A percentile compares a stretch with the other conserved stretches of the same genome.
Evolutionary conservation across 2,113 vertebrate genomes (phyloP).

Genomic region (Craseonycteris thonglongyai): DNA sequence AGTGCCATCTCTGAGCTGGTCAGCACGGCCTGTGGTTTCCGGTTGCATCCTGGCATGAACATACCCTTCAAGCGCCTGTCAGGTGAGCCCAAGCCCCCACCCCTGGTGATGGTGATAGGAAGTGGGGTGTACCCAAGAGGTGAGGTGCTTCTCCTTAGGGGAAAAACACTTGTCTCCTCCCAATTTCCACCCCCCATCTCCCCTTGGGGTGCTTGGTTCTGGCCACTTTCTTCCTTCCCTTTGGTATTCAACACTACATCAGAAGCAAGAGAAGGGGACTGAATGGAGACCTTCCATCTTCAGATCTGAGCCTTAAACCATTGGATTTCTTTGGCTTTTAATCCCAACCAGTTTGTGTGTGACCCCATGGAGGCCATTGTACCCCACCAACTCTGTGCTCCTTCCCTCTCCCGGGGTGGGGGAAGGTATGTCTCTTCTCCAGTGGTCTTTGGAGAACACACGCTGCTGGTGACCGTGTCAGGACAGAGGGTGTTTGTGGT

Average conservation of each 20-base stretch:
- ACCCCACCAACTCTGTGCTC: not conserved
- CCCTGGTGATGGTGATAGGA: not conserved
- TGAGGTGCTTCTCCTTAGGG: not conserved
- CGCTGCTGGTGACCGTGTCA: conserved; percentile 87
- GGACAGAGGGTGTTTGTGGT: conserved; percentile 94
- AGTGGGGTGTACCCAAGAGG: not conserved
- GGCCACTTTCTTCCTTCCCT: not conserved
- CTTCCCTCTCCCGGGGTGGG: conserved; percentile 2
- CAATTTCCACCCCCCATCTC: not conserved
- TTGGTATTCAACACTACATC: not conserved
- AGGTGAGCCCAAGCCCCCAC: conserved; percentile 74
- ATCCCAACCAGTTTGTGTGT: not conserved
- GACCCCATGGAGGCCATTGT: not conserved
- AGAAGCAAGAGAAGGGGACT: not conserved
- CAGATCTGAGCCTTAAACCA: not conserved
- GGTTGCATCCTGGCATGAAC: conserved; percentile 79
- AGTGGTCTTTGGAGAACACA: conserved; percentile 92
- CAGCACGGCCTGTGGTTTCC: conserved; percentile 86
- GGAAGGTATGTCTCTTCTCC: conserved; percentile 50
- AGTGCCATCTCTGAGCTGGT: conserved; percentile 90
- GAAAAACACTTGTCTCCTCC: not conserved
- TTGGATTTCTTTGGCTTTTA: not conserved
- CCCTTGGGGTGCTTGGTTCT: not conserved
- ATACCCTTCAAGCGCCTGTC: conserved; percentile 91
- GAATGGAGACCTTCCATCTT: not conserved